A percentile compares a stretch with the other conserved stretches of the same genome.
These are phyloP conservation scores for Leptoteleia sp. DNA, from an alignment of 1,140 invertebrate genomes.

Conservation along the genomic window DNA sequence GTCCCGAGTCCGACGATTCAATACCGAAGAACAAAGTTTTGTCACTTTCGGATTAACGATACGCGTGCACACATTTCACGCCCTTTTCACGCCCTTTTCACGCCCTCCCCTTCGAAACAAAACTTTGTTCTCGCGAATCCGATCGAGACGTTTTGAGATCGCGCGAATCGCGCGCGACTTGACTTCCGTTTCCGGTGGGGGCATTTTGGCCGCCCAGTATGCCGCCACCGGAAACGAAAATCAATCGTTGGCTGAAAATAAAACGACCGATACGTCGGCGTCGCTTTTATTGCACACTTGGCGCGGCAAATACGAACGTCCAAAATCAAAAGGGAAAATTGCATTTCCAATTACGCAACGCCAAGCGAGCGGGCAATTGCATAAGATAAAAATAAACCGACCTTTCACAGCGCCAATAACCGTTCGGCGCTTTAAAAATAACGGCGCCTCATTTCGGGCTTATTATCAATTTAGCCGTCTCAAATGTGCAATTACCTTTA, in stretches of 20 bases:
- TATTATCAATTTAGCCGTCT: conserved; percentile 35
- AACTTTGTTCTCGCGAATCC: not conserved
- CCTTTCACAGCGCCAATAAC: conserved; percentile 9
- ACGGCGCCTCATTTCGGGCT: conserved; percentile 10
- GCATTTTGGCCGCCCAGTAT: not conserved
- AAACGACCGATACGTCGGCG: conserved; percentile 1
- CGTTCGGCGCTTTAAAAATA: conserved; percentile 1
- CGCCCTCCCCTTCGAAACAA: too few species aligned
- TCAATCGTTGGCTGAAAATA: conserved; percentile 13
- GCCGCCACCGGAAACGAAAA: conserved; percentile 12
- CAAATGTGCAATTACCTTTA: conserved; percentile 46
- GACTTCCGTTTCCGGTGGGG: conserved; percentile 6
- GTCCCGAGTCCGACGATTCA: not conserved
- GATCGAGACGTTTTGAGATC: not conserved
- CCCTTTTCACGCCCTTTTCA: not conserved
- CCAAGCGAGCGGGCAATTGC: not conserved
- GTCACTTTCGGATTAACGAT: too few species aligned
- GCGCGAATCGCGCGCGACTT: not conserved
- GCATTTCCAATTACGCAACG: not conserved
- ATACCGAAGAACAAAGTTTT: conserved; percentile 5
- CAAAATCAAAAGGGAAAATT: too few species aligned
- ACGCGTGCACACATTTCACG: not conserved
- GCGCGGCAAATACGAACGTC: not conserved
- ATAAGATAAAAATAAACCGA: conserved; percentile 17
- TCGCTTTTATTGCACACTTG: conserved; percentile 9